Base-by-base conservation (phyloP, 2,888 invertebrate genomes). In the Phaedon cochleariae region DNA sequence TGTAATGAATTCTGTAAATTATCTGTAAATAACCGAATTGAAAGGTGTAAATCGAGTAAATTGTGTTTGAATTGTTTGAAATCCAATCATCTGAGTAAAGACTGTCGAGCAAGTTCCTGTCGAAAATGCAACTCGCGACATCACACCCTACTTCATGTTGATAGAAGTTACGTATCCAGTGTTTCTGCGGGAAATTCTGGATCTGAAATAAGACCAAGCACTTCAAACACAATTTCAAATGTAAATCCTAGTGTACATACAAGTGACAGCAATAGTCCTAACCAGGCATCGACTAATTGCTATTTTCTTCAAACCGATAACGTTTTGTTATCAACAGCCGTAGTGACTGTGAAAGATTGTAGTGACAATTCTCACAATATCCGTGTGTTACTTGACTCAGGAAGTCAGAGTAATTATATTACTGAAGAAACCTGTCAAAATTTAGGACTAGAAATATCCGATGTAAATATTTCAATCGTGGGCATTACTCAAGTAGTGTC, bases 51-150 rank as follows among this genome's bases (percentile, higher is more conserved):
- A 52, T 12, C 4, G 1, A 29, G n/a, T 18, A 29, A 52, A 29
- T 29, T 52, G 15, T 52, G 52, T 29, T 29, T 29, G 29, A 52
- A 52, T 20, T 52, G 52, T 31, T 15, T 52, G 12, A 52, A 52
- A 52, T 31, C 52, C 34, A 59, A 58, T 18, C 41, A 58, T 48
- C 15, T 58, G 1, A 29, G 46, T n/a, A 48, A 58, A 58, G 22
- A 48, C n/a, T 58, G 26, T 58, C 45, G 31, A 3, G 12, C 58
- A 15, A 31, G 46, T 29, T 17, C 26, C 29, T 48, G 58, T 10
- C 22, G 48, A 26, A 58, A 46, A 15, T 58, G 45, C 18, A 58
- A 58, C 26, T 12, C 22, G 9, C 41, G 46, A 45, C 57, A 58
- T 20, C 45, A 58, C 17, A 58, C 57, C 2, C 29, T 58, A 9